Base-by-base conservation (phyloP, 2,113 vertebrate species). In the Semicossyphus pulcher region DNA sequence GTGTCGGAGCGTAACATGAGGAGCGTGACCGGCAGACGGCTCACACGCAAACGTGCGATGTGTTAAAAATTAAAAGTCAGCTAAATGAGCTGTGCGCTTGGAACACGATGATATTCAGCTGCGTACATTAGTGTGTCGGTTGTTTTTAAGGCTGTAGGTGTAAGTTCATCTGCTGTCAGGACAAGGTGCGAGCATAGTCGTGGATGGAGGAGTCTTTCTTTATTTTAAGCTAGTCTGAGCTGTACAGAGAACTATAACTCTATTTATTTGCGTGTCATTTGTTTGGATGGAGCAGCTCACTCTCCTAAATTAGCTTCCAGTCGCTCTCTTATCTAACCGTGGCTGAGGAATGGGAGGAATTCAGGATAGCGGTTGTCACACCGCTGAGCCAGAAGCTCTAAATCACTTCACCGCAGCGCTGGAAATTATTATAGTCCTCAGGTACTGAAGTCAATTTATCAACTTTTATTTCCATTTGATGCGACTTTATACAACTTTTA, bases 141-240 rank as follows among this genome's bases (percentile, higher is more conserved):
- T 45, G 26, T 59, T 25, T 60, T 25, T 52, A 59, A 45, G 63
- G 60, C 58, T 42, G 49, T 9, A 25, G 76, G 72, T 76, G 85
- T 84, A 74, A 80, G 80, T 73, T 76, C 77, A 68, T 84, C 74
- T 75, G 83, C 85, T 85, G 83, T 90, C 83, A 67, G 83, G 78
- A 81, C 85, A 90, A 87, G 78, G 81, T 89, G 88, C 76, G 77
- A 89, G 84, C 80, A 80, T 49, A 71, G 52, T 87, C 63, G 70
- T 86, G 58, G 79, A 84, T 56, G 49, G 72, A 83, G 37, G 58
- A 79, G 69, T 70, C 76, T 76, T 62, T 57, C 53, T 70, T 42
- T 34, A 21, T n/a, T 45, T 29, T 48, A 34, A 23, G 61, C 25
- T 23, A 31, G 37, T 73, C 31, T 53, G 20, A 67, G 54, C 41